Evolutionary conservation across 2,888 invertebrate species (phyloP).

Genomic region (Ethmia dodecea): DNA sequence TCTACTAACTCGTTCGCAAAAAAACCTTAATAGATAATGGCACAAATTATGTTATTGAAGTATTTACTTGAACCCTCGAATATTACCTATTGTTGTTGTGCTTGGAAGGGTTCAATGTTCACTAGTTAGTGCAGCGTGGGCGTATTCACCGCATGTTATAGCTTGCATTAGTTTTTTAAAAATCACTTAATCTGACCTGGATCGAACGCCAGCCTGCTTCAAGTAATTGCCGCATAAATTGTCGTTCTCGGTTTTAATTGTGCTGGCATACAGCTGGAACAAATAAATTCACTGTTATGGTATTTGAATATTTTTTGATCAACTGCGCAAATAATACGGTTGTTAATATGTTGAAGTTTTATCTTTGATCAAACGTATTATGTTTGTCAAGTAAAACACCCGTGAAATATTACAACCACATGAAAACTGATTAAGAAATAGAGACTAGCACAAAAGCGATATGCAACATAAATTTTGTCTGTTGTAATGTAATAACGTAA

Average conservation of each 20-base stretch:
- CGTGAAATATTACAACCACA: not conserved
- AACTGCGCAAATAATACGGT: too few species aligned
- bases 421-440: conserved; percentile 21
- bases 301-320: not conserved
- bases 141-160: conserved; percentile 54
- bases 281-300: conserved; percentile 4
- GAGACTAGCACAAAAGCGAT: not conserved
- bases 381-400: too few species aligned
- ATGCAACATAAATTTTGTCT: conserved; percentile 2
- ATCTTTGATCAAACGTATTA: too few species aligned
- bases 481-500: conserved; percentile 5
- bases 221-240: conserved; percentile 71
- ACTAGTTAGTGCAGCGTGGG: conserved; percentile 54
- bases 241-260: conserved; percentile 57
- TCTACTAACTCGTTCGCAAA: too few species aligned
- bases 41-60: too few species aligned
- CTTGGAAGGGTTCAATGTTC: conserved; percentile 36
- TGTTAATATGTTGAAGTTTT: too few species aligned
- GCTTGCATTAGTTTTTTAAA: conserved; percentile 69
- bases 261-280: conserved; percentile 21
- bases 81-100: conserved; percentile 36
- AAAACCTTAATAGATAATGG: too few species aligned
- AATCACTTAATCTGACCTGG: conserved; percentile 73
- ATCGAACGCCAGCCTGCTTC: conserved; percentile 62
- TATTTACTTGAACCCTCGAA: too few species aligned